These are phyloP conservation scores for Xerus rutilus DNA, from an alignment of 2,797 vertebrate species.

Conservation along the genomic window DNA sequence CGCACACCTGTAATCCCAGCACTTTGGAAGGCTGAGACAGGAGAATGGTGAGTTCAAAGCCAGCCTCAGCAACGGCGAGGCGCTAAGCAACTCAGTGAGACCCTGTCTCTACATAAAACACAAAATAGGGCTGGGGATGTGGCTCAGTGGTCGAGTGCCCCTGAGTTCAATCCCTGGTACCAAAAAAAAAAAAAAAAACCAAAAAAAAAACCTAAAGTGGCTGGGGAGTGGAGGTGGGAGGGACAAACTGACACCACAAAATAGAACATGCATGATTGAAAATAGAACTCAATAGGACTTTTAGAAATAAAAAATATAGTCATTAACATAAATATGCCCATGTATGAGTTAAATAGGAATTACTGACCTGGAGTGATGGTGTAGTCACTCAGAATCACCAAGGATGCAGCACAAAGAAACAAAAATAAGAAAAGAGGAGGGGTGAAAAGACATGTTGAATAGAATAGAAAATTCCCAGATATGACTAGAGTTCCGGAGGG, in stretches of 20 bases:
- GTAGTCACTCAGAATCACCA: background rate
- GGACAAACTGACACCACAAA: background rate
- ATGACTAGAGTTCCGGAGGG: background rate
- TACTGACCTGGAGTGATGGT: background rate
- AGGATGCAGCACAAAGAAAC: constrained; percentile 5
- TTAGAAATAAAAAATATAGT: constrained; percentile 36
- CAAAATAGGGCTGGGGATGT: too few species aligned
- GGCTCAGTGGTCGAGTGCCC: too few species aligned
- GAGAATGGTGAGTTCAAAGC: too few species aligned
- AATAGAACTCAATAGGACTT: constrained; percentile 46
- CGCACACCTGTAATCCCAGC: too few species aligned
- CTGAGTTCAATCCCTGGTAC: too few species aligned
- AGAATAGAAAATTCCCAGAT: background rate
- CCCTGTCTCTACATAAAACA: too few species aligned
- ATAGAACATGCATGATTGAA: background rate
- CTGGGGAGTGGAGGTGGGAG: too few species aligned
- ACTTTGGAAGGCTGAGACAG: too few species aligned
- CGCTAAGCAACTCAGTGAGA: too few species aligned
- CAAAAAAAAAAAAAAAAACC: too few species aligned
- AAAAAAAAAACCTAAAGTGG: too few species aligned
- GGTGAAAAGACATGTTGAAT: background rate
- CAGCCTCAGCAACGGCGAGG: too few species aligned
- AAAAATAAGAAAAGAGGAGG: background rate
- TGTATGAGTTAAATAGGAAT: constrained; percentile 44
- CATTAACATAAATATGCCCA: constrained; percentile 6